A percentile compares a stretch with the other conserved stretches of the same genome.
Evolutionary conservation across 2,888 invertebrate species (phyloP).

Genomic region (Cryptophagus acutangulus): DNA sequence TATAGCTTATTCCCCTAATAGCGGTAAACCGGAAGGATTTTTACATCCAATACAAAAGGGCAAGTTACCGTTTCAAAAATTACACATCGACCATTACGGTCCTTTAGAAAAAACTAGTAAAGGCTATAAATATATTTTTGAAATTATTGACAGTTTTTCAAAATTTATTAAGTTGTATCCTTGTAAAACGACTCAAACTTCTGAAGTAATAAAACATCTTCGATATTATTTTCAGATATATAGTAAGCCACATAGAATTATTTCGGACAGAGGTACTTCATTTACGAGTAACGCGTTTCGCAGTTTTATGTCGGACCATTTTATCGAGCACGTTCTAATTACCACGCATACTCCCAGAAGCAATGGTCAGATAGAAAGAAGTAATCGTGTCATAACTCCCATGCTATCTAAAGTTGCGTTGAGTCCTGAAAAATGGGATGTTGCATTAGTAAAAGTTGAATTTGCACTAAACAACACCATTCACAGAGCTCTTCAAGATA

Average conservation of each 20-base stretch:
- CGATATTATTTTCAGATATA: constrained; percentile 1
- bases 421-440: constrained; percentile 21
- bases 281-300: not conserved
- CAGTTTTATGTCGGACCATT: not conserved
- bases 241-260: not conserved
- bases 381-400: constrained; percentile 4
- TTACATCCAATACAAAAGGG: constrained; percentile 8
- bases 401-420: constrained; percentile 21
- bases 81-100: constrained; percentile 11
- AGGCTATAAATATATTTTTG: constrained; percentile 7
- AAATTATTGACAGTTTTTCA: constrained; percentile 9
- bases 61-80: constrained; percentile 4
- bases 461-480: constrained; percentile 16
- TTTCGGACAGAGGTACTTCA: constrained; percentile 2
- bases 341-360: constrained; percentile 7
- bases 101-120: constrained; percentile 8
- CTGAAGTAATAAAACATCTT: constrained; percentile 3
- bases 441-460: constrained; percentile 12
- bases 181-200: not conserved
- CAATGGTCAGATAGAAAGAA: constrained; percentile 7
- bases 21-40: constrained; percentile 5
- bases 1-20: constrained; percentile 4
- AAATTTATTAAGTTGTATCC: constrained; percentile 10
- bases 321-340: constrained; percentile 4
- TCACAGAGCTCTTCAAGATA: constrained; percentile 12